A percentile compares a stretch with the other conserved stretches of the same genome.
Conservation (phyloP, 2,113 vertebrate species). For the Orthonyx spaldingii region DNA sequence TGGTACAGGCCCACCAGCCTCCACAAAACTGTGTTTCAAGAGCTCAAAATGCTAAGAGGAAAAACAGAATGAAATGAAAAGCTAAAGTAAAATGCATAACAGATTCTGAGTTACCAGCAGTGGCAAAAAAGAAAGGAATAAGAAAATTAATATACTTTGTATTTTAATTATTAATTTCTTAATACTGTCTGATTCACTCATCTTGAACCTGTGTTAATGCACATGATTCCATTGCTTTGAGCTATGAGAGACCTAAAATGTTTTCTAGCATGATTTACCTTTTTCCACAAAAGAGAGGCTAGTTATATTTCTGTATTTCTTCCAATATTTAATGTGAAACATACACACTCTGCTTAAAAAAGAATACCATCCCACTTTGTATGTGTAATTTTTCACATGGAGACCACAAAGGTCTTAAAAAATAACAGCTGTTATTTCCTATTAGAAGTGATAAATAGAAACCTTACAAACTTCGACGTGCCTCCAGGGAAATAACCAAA, state of each 20-base stretch:
- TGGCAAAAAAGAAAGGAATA: not conserved
- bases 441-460: not conserved
- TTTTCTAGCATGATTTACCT: not conserved
- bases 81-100: not conserved
- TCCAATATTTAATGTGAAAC: not conserved
- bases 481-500: not conserved
- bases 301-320: not conserved
- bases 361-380: not conserved
- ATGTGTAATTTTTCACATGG: not conserved
- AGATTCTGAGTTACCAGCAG: not conserved
- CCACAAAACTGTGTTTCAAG: not conserved
- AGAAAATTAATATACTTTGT: not conserved
- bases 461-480: not conserved
- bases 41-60: not conserved
- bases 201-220: not conserved
- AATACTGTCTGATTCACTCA: not conserved
- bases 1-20: too few relatives aligned
- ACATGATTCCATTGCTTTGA: not conserved
- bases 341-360: not conserved
- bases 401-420: not conserved
- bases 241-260: not conserved
- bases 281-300: not conserved
- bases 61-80: not conserved
- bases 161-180: not conserved
- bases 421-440: not conserved